Conservation (phyloP, 2,113 vertebrate species). For the Brachyhypopomus gauderio region DNA sequence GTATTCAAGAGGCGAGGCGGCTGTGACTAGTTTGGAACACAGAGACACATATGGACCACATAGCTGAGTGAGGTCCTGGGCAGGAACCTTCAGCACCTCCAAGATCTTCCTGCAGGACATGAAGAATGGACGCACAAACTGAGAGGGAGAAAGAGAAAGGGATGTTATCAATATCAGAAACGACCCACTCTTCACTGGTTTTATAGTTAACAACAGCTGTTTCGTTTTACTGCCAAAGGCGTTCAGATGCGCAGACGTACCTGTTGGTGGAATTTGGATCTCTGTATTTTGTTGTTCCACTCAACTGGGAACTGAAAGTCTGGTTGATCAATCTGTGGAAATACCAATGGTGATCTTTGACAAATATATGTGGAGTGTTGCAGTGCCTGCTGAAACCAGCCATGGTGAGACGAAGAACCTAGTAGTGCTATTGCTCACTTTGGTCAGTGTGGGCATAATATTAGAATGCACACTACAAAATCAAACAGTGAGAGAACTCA, state of each 20-base stretch:
- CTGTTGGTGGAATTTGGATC: constrained; percentile 71
- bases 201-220: not conserved
- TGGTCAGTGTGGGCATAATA: not conserved
- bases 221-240: not conserved
- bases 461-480: not conserved
- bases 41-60: constrained; percentile 78
- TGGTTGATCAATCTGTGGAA: constrained; percentile 88
- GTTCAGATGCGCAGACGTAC: constrained; percentile 60
- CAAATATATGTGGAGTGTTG: not conserved
- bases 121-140: constrained; percentile 80
- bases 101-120: constrained; percentile 73
- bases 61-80: constrained; percentile 52
- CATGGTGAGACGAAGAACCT: not conserved
- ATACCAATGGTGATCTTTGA: not conserved
- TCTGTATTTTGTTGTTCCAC: constrained; percentile 72
- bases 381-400: not conserved
- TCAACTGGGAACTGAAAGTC: constrained; percentile 83
- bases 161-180: not conserved
- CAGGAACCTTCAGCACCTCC: constrained; percentile 72
- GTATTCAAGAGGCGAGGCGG: constrained; percentile 72
- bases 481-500: too few relatives aligned
- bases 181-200: not conserved
- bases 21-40: constrained; percentile 79
- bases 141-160: constrained; percentile 53
- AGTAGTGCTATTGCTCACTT: too few relatives aligned